A percentile compares a stretch with the other conserved stretches of the same genome.
Conservation (phyloP, 2,113 vertebrate genomes). For the Rhinogobius similis region DNA sequence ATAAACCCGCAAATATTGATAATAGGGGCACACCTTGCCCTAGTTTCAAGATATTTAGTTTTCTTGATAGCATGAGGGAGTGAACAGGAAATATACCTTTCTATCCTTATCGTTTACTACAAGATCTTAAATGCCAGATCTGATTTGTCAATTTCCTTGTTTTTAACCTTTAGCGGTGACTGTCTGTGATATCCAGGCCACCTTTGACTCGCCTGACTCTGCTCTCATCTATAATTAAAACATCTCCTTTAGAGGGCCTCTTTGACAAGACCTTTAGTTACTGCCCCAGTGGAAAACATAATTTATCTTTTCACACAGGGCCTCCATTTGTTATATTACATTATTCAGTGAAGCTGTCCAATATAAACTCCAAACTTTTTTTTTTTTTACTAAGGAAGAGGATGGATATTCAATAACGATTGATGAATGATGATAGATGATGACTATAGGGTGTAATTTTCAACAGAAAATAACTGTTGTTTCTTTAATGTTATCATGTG, state of each 20-base stretch:
- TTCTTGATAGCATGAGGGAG: neutral
- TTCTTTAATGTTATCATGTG: neutral
- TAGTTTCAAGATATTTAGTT: neutral
- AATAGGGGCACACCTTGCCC: neutral
- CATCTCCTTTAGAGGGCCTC: conserved; percentile 42
- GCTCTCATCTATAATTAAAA: conserved; percentile 58
- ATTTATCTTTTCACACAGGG: conserved; percentile 25
- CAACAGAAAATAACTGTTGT: neutral
- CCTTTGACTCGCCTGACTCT: conserved; percentile 34
- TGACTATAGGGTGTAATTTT: neutral
- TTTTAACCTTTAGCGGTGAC: neutral
- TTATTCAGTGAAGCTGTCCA: neutral
- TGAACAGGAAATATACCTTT: neutral
- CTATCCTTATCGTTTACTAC: neutral
- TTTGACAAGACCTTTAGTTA: conserved; percentile 55
- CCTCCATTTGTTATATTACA: conserved; percentile 12
- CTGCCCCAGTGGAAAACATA: conserved; percentile 35
- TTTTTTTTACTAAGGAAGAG: neutral
- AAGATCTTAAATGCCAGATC: neutral
- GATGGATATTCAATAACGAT: neutral
- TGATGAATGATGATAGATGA: no score
- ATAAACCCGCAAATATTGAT: no score
- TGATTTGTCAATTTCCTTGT: neutral
- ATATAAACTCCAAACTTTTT: neutral
- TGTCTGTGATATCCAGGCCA: conserved; percentile 19